These are phyloP conservation scores for Pachyuromys duprasi DNA, from an alignment of 2,797 vertebrate species.

Conservation along the genomic window DNA sequence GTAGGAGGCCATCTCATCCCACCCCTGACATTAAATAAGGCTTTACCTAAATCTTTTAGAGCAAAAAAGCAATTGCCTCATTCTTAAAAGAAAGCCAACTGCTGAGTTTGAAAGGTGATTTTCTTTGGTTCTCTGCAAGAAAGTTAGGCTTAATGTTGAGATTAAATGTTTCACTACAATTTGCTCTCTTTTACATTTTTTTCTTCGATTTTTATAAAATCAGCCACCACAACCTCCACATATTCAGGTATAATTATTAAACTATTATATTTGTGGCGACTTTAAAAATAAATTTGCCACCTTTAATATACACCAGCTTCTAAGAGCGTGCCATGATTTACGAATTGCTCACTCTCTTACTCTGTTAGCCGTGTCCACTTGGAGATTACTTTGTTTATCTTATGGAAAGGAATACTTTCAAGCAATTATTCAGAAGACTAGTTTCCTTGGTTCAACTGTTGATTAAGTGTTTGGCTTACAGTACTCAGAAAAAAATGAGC, in stretches of 20 bases:
- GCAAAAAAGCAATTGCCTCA: neutral
- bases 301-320: neutral
- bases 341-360: neutral
- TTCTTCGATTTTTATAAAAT: neutral
- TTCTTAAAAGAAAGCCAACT: neutral
- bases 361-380: neutral
- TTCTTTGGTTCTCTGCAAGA: neutral
- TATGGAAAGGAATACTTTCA: constrained; percentile 29
- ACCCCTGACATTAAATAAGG: neutral
- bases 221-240: neutral
- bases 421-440: constrained; percentile 34
- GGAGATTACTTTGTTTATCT: neutral
- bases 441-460: neutral
- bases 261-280: neutral
- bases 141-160: neutral
- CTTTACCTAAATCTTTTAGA: constrained; percentile 37
- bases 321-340: neutral
- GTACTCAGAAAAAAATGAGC: neutral
- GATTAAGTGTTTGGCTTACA: constrained; percentile 46
- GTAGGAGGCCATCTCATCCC: constrained; percentile 14
- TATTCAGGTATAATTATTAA: neutral
- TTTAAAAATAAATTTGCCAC: neutral
- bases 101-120: constrained; percentile 25
- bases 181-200: neutral
- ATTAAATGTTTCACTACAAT: neutral